Percentiles rank a stretch among this genome's conserved stretches.
Conservation (phyloP, 2,113 vertebrate genomes). For the Platichthys flesus region DNA sequence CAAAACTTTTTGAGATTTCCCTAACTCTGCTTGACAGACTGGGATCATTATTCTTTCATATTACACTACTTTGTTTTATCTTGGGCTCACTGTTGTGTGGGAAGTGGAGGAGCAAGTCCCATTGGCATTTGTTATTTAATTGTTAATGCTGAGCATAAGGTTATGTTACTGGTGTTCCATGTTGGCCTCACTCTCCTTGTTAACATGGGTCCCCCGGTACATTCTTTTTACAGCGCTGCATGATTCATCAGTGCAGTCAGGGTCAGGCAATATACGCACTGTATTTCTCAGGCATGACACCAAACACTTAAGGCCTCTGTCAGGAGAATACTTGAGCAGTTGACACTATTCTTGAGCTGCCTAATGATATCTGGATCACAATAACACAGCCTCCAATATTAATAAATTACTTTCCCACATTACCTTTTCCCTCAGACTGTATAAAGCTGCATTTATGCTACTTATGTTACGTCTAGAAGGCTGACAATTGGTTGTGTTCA, state of each 20-base stretch:
- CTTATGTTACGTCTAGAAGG: not conserved
- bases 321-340: constrained; percentile 61
- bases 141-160: constrained; percentile 83
- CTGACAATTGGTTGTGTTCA: not conserved
- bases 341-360: constrained; percentile 64
- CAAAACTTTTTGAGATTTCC: constrained; percentile 14
- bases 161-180: constrained; percentile 78
- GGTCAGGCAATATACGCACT: constrained; percentile 68
- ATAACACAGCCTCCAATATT: constrained; percentile 22
- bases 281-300: constrained; percentile 73
- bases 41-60: constrained; percentile 35
- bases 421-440: not conserved
- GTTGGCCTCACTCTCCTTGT: constrained; percentile 79
- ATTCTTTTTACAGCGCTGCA: constrained; percentile 75
- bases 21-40: constrained; percentile 32
- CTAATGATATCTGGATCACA: constrained; percentile 59
- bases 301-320: constrained; percentile 76
- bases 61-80: constrained; percentile 31
- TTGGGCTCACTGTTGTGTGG: constrained; percentile 55
- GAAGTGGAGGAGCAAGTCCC: constrained; percentile 68
- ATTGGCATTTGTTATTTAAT: constrained; percentile 80
- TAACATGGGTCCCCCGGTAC: constrained; percentile 79
- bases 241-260: constrained; percentile 78
- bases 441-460: not conserved
- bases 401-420: constrained; percentile 33